Percentiles rank a stretch among this genome's conserved stretches.
Conservation (phyloP, 1,140 invertebrate genomes). For the Brachionus rubens region DNA sequence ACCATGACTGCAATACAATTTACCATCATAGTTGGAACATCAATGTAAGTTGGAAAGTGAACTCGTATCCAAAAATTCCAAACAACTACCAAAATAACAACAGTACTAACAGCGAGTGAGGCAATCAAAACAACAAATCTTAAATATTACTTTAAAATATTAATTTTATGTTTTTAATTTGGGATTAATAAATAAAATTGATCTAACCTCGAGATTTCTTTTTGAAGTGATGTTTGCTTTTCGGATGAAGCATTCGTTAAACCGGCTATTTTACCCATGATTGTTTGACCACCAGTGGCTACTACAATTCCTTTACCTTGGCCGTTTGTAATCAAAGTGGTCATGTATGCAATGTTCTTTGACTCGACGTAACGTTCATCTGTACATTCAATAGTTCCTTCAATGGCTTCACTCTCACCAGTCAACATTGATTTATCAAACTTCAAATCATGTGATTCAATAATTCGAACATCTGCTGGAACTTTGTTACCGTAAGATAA, state of each 20-base stretch:
- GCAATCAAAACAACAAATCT: constrained; percentile 21
- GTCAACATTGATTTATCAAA: neutral
- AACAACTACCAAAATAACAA: neutral
- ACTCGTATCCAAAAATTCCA: constrained; percentile 24
- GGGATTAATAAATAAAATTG: neutral
- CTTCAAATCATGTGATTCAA: constrained; percentile 67
- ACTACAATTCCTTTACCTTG: constrained; percentile 45
- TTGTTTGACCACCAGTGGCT: constrained; percentile 5
- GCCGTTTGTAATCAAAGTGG: constrained; percentile 4
- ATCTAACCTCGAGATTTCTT: neutral
- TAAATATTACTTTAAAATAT: neutral
- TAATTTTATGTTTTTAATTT: neutral
- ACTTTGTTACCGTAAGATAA: constrained; percentile 92
- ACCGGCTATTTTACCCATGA: constrained; percentile 24
- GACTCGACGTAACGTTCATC: constrained; percentile 15
- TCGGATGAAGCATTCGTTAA: neutral
- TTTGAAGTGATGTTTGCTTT: constrained; percentile 32
- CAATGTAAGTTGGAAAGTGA: constrained; percentile 5
- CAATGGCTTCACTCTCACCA: neutral
- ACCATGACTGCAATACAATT: constrained; percentile 25
- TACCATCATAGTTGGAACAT: constrained; percentile 22
- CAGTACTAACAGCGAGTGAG: neutral
- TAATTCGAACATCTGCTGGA: constrained; percentile 86
- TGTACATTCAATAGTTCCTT: constrained; percentile 12
- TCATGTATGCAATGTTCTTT: constrained; percentile 15